phyloP scores from a whole-genome alignment of 92 coral and sea anemone genomes.

The Epizoanthus scotinus region DNA sequence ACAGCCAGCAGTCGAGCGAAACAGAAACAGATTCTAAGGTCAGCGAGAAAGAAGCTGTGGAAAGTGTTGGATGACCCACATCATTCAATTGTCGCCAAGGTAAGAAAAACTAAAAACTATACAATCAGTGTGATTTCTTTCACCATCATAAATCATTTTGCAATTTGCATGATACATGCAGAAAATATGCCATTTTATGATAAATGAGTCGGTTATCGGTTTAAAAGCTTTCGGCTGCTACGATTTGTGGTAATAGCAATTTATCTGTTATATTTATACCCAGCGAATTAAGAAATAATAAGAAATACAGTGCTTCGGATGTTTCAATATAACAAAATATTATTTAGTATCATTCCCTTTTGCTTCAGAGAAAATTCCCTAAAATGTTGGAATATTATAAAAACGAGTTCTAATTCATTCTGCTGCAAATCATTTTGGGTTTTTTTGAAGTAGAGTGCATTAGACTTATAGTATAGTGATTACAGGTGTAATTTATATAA shows the following conservation, averaged over 20 bases:
- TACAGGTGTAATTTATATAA: conserved; percentile 18
- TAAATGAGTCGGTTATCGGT: conserved; percentile 4
- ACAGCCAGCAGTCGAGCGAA: conserved; percentile 38
- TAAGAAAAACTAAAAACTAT: no score
- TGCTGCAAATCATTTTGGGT: no score
- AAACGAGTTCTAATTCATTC: no score
- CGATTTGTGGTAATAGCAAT: no score
- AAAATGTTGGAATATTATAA: no score
- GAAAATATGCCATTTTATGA: neutral
- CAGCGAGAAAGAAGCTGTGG: conserved; percentile 78
- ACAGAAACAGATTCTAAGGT: conserved; percentile 46
- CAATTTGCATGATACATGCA: neutral
- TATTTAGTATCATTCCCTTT: no score
- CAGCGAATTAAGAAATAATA: no score
- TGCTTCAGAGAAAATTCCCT: no score
- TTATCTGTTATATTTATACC: no score
- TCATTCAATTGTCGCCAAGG: conserved; percentile 89
- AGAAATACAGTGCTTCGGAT: no score
- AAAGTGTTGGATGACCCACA: conserved; percentile 88
- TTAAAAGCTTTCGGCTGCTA: no score
- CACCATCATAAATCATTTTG: neutral
- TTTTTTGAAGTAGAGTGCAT: neutral
- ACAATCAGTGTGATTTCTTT: neutral
- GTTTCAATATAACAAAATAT: no score
- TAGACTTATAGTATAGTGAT: neutral